Percentiles rank a stretch among this genome's conserved stretches.
Evolutionary conservation across 2,797 vertebrate species (phyloP).

Genomic region (Catharus ustulatus): DNA sequence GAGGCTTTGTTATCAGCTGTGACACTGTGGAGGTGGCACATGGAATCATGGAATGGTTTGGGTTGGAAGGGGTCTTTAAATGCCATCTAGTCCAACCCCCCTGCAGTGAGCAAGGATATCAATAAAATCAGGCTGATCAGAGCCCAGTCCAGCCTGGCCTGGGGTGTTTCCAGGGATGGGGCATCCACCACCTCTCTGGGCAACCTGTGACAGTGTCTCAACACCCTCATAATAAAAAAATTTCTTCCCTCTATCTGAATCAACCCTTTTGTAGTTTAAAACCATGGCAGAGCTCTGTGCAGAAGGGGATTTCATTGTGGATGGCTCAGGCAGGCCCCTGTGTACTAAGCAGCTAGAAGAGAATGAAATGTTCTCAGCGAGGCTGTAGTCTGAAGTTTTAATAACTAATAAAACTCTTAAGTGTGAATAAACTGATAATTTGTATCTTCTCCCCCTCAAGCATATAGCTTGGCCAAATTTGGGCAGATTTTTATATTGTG

Average conservation of each 20-base stretch:
- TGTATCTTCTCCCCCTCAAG: background rate
- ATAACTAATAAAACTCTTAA: background rate
- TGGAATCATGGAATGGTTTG: background rate
- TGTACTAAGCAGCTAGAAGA: background rate
- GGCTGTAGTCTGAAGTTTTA: background rate
- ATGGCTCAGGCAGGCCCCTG: background rate
- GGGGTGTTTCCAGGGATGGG: background rate
- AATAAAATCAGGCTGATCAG: background rate
- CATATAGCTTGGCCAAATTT: background rate
- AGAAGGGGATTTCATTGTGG: rapidly evolving
- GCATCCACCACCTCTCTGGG: background rate
- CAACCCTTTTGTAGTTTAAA: background rate
- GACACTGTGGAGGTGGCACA: background rate
- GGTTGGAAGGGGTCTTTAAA: background rate
- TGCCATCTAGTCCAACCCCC: background rate
- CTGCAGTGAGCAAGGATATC: background rate
- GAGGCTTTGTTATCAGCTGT: background rate
- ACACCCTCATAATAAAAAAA: background rate
- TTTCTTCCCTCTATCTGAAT: background rate
- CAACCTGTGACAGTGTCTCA: background rate
- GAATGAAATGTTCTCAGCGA: background rate
- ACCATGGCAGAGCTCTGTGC: background rate
- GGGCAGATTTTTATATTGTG: background rate
- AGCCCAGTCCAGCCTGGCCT: background rate
- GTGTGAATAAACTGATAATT: background rate